Base-by-base conservation (phyloP, 2,113 vertebrate genomes). In the Tauraco erythrolophus region DNA sequence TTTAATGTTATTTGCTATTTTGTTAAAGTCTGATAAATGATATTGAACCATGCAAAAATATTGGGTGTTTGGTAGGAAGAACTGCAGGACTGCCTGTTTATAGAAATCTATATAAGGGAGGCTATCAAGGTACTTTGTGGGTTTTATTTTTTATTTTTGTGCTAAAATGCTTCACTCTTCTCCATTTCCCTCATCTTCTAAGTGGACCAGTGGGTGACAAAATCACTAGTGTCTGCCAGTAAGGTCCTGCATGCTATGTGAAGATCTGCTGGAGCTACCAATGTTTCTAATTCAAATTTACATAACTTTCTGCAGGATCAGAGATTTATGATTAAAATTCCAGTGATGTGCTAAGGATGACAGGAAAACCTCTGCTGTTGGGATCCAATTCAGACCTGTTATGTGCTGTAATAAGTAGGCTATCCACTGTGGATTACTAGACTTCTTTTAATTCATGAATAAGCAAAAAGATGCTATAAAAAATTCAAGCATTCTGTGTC, bases 381-480 rank as follows among this genome's bases (percentile, higher is more conserved):
- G 77, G 66, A 37, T 87, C 25, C 82, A 50, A 84, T 48, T 57
- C 7, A 35, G 35, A 46, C 14, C 48, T 64, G n/a, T n/a, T n/a
- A n/a, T n/a, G n/a, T n/a, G n/a, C n/a, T n/a, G 64, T 62, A 84
- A 78, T 64, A 48, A 89, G 60, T 43, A 84, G 90, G 69, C 79
- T 81, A 92, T 80, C 56, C 60, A 30, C 89, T 91, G 91, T 93
- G 87, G 39, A 89, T 81, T 96, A 82, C 84, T 78, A 68, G 69
- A 27, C 86, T 69, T 75, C n/a, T 92, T 91, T 94, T 92, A 76
- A 75, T 81, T 96, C 80, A 95, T 95, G 94, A 97, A 95, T 96
- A 96, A 96, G 89, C 87, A 96, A 97, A 95, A 92, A 94, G 86
- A 82, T 79, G 80, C 74, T 92, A 91, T 97, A 75, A 97, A 96